Evolutionary conservation across 2,113 vertebrate species (phyloP).

Genomic region (Pedetes capensis): DNA sequence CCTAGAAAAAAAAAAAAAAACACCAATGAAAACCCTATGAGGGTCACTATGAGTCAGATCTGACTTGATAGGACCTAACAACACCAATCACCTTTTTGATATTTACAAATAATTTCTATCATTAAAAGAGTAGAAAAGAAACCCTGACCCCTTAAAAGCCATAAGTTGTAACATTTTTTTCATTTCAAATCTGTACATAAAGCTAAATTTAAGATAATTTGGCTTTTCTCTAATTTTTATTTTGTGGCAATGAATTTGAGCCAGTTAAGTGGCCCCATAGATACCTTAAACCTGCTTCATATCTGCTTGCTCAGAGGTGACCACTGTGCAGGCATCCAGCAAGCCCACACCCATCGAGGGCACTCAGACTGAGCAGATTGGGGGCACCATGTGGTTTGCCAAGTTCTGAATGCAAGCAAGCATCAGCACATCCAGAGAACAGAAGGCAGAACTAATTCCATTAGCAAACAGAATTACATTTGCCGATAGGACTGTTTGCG

Average conservation of each 20-base stretch:
- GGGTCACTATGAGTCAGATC: too few relatives aligned
- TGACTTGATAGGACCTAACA: too few relatives aligned
- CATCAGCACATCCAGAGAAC: fast-evolving
- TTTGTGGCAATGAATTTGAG: background rate
- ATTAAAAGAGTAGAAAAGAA: background rate
- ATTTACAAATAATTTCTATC: background rate
- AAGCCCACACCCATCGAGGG: background rate
- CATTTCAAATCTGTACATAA: background rate
- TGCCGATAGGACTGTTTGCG: background rate
- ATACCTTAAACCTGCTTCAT: background rate
- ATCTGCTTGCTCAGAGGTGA: background rate
- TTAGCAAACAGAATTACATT: background rate
- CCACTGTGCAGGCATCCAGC: fast-evolving
- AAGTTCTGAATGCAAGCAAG: background rate
- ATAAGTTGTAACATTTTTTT: background rate
- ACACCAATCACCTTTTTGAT: background rate
- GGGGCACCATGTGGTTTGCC: background rate
- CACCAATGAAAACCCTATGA: too few relatives aligned
- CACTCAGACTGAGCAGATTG: fast-evolving
- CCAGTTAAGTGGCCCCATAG: background rate
- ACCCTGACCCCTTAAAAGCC: background rate
- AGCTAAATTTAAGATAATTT: background rate
- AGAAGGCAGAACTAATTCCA: background rate
- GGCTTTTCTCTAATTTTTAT: background rate
- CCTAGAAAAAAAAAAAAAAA: too few relatives aligned